phyloP scores from a whole-genome alignment of 2,888 invertebrate genomes.

The Mesorhabditis spiculigera region DNA sequence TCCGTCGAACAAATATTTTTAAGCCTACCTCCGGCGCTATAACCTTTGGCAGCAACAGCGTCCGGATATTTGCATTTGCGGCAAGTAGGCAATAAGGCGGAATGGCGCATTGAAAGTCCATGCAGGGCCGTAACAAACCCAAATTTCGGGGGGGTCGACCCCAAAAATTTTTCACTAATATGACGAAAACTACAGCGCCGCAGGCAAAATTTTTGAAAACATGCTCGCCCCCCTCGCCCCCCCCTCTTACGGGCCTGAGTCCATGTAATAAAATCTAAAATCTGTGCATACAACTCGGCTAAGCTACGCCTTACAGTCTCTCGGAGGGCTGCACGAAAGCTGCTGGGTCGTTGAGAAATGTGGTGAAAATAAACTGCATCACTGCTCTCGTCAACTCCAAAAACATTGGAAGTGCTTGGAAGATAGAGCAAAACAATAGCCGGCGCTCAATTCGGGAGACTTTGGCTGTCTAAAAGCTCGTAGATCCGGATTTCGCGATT shows the following conservation, averaged over 20 bases:
- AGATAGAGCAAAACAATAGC: background rate
- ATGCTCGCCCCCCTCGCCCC: no score
- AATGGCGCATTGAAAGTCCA: background rate
- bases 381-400: background rate
- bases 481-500: no score
- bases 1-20: no score
- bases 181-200: no score
- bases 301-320: background rate
- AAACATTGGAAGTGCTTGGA: slow-evolving; percentile 1
- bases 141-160: no score
- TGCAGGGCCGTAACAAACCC: no score
- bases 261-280: slow-evolving; percentile 3
- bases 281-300: background rate
- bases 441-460: background rate
- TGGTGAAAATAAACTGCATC: background rate
- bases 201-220: no score
- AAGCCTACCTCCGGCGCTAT: background rate
- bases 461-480: background rate
- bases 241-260: no score
- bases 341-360: background rate
- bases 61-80: background rate
- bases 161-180: no score
- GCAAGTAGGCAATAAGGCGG: background rate
- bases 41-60: background rate
- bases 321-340: background rate